Evolutionary conservation across 2,888 invertebrate genomes (phyloP).

Genomic region (Dasysyrphus albostriatus): DNA sequence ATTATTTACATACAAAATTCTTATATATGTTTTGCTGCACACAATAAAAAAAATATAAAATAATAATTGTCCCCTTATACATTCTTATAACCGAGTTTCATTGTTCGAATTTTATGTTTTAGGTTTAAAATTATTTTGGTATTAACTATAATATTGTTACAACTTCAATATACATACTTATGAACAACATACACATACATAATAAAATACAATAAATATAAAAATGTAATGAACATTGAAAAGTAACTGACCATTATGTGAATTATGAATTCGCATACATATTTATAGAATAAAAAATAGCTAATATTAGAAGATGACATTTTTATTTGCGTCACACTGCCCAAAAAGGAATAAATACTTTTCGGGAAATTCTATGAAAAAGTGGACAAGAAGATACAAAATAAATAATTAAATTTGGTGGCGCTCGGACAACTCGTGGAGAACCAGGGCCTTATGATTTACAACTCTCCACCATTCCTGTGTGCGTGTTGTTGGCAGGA

Average conservation of each 20-base stretch:
- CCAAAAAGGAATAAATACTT: no score
- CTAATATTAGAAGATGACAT: slow-evolving; percentile 1
- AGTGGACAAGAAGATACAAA: no score
- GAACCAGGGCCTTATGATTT: no score
- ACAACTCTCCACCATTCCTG: no score
- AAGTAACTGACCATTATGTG: slow-evolving; percentile 43
- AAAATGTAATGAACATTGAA: slow-evolving; percentile 38
- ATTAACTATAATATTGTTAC: slow-evolving; percentile 57
- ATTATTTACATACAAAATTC: slow-evolving; percentile 18
- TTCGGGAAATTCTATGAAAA: no score
- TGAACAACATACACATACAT: not conserved
- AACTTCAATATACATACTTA: slow-evolving; percentile 36
- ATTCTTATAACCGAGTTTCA: slow-evolving; percentile 20
- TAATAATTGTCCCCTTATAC: not conserved
- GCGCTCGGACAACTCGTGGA: no score
- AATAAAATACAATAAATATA: slow-evolving; percentile 5
- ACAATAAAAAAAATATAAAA: slow-evolving; percentile 22
- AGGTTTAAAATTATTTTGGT: slow-evolving; percentile 33
- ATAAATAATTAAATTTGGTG: no score
- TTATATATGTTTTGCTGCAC: slow-evolving; percentile 12
- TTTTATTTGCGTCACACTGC: not conserved
- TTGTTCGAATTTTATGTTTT: slow-evolving; percentile 35
- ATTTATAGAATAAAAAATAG: slow-evolving; percentile 64
- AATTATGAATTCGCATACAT: slow-evolving; percentile 67
- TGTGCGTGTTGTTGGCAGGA: no score